These are phyloP conservation scores for Umimayanthus kanabou DNA, from an alignment of 92 coral and sea anemone species.

Conservation along the genomic window DNA sequence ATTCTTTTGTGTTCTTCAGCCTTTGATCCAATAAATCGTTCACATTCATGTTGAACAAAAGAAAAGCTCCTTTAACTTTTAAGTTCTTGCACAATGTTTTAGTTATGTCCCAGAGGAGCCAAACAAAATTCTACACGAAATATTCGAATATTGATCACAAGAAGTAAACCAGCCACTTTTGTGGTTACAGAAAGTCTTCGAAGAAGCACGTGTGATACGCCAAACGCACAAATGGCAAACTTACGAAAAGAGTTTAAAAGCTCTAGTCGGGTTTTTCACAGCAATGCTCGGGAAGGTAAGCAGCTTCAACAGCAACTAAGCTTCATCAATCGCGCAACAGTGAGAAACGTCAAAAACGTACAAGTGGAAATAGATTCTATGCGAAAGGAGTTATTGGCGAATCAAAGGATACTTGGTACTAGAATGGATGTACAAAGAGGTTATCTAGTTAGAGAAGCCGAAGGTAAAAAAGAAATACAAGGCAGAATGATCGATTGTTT, in stretches of 20 bases:
- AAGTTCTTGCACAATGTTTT: neutral
- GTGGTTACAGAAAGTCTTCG: neutral
- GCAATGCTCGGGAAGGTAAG: slow-evolving; percentile 9
- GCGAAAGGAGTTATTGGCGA: slow-evolving; percentile 15
- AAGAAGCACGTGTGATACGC: neutral
- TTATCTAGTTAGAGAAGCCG: neutral
- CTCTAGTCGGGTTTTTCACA: neutral
- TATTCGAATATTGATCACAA: neutral
- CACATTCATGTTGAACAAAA: neutral
- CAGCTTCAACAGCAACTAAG: slow-evolving; percentile 2
- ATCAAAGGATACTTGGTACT: neutral
- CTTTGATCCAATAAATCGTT: neutral
- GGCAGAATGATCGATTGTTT: neutral
- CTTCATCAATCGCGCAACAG: neutral
- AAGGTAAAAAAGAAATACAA: neutral
- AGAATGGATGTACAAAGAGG: neutral
- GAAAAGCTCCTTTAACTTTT: neutral
- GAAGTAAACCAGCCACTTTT: neutral
- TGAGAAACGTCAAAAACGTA: slow-evolving; percentile 1
- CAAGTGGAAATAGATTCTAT: slow-evolving; percentile 8
- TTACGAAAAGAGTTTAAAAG: neutral
- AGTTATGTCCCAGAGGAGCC: neutral
- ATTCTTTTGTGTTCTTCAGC: neutral
- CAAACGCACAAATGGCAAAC: neutral
- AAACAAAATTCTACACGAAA: neutral